phyloP scores from a whole-genome alignment of 2,888 invertebrate genomes.

The Orthosia incerta region DNA sequence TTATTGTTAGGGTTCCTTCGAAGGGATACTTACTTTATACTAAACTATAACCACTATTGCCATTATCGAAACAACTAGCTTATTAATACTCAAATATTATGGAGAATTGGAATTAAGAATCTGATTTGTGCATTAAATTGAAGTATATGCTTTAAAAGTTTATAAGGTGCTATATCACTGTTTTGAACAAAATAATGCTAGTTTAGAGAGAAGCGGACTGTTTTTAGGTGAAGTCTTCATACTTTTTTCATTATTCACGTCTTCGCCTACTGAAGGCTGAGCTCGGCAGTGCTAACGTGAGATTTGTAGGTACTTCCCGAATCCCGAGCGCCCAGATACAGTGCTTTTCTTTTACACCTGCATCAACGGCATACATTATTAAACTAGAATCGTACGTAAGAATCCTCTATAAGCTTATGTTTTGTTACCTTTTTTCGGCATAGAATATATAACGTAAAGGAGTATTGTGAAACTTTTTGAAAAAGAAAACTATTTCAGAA shows the following conservation, averaged over 20 bases:
- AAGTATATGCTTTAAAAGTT: too few species aligned
- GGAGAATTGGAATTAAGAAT: too few species aligned
- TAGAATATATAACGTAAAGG: neutral
- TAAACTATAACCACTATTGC: too few species aligned
- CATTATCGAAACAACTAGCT: too few species aligned
- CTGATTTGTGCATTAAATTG: too few species aligned
- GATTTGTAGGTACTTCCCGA: constrained; percentile 37
- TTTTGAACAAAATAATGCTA: neutral
- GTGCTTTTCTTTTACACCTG: constrained; percentile 43
- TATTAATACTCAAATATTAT: too few species aligned
- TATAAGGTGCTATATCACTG: neutral
- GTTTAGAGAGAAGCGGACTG: neutral
- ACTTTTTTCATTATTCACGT: constrained; percentile 47
- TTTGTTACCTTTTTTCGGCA: constrained; percentile 3
- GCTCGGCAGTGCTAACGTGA: constrained; percentile 17
- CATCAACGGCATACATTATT: constrained; percentile 48
- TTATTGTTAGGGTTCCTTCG: too few species aligned
- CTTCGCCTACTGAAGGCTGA: constrained; percentile 6
- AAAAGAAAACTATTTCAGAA: neutral
- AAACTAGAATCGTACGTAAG: constrained; percentile 20
- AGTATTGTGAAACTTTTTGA: neutral
- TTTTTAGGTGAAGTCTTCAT: constrained; percentile 22
- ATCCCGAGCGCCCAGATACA: constrained; percentile 22
- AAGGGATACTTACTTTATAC: too few species aligned
- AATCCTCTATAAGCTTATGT: constrained; percentile 16